These are phyloP conservation scores for Lemur catta DNA, from an alignment of 2,797 vertebrate species.

Conservation along the genomic window DNA sequence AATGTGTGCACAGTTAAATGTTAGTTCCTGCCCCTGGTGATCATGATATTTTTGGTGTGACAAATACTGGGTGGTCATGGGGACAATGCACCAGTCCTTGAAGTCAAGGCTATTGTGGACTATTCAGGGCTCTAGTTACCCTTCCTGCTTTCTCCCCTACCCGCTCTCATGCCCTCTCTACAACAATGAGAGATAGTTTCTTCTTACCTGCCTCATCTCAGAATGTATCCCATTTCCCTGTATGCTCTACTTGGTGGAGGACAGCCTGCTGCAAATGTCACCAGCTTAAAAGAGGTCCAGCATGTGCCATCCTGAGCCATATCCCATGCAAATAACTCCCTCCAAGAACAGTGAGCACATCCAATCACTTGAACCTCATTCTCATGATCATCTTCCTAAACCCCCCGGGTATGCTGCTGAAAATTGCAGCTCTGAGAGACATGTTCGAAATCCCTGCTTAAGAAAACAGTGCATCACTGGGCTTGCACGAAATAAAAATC, in stretches of 20 bases:
- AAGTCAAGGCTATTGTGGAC: neutral
- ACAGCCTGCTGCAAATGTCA: slow-evolving; percentile 65
- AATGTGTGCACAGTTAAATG: neutral
- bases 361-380: slow-evolving; percentile 77
- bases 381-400: slow-evolving; percentile 72
- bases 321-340: slow-evolving; percentile 70
- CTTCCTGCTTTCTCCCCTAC: neutral
- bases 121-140: neutral
- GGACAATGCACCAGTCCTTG: neutral
- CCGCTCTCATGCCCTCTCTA: neutral
- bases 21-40: neutral
- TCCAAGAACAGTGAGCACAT: slow-evolving; percentile 63
- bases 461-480: slow-evolving; percentile 70
- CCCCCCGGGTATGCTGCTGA: slow-evolving; percentile 61
- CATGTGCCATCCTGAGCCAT: slow-evolving; percentile 70
- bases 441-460: slow-evolving; percentile 64
- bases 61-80: neutral
- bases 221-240: slow-evolving; percentile 53
- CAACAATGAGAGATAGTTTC: neutral
- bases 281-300: slow-evolving; percentile 63
- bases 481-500: slow-evolving; percentile 74
- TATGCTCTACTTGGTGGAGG: slow-evolving; percentile 58
- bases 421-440: slow-evolving; percentile 74
- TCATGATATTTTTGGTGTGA: neutral
- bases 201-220: slow-evolving; percentile 59